These are phyloP conservation scores for Pandion haliaetus DNA, from an alignment of 2,113 vertebrate species.

Conservation along the genomic window DNA sequence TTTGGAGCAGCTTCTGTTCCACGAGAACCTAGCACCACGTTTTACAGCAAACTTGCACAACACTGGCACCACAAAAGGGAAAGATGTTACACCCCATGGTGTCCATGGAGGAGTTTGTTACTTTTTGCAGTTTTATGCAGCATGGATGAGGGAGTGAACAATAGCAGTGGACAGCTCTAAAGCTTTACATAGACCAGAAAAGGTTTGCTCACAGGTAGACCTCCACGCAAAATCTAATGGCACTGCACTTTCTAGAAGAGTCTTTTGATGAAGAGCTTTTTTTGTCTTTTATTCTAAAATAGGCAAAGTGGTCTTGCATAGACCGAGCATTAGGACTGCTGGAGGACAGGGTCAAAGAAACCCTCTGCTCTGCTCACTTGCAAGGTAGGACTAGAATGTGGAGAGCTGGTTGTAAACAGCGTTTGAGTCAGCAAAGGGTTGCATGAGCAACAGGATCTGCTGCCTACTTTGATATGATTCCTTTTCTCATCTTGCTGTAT, in stretches of 20 bases:
- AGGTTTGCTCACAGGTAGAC: background rate
- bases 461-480: background rate
- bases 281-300: background rate
- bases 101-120: background rate
- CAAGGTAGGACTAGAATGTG: background rate
- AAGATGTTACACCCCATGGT: background rate
- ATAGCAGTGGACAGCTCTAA: background rate
- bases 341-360: background rate
- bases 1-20: background rate
- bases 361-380: background rate
- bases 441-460: background rate
- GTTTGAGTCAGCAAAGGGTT: background rate
- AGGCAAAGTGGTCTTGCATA: background rate
- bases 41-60: background rate
- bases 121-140: background rate
- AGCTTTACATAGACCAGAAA: background rate
- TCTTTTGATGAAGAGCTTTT: background rate
- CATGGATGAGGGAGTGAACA: background rate
- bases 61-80: background rate
- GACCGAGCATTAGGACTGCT: background rate
- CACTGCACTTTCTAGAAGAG: background rate
- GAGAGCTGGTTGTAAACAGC: background rate
- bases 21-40: background rate
- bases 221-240: background rate
- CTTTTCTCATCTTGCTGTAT: background rate